Evolutionary conservation across 2,797 vertebrate genomes (phyloP), one percentile per base, ranked within the genome.

Genomic region (Momotus momota): DNA sequence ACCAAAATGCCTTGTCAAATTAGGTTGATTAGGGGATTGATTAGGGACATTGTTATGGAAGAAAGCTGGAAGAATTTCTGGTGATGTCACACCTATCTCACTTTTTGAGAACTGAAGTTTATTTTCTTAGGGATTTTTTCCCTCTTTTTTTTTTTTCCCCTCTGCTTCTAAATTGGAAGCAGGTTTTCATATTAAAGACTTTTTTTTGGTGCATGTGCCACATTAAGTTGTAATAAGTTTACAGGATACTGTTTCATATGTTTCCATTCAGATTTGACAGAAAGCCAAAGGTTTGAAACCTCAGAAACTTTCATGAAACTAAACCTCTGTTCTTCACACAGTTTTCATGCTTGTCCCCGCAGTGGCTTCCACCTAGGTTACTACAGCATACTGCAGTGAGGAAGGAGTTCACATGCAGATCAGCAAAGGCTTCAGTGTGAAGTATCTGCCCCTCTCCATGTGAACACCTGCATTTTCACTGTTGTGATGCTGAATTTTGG

Each of bases 181-280:
- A 73, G 38, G 3, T 91, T 94, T 93, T 94, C 2, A 62, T 83
- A 94, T 65, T 78, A 88, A 55, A 48, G 19, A 35, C 12, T 25
- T 12, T 73, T 80, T 77, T 79, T 80, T 25, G n/a, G 17, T 90
- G 27, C 15, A 35, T 64, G 25, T 62, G 35, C 35, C 35, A 35
- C 35, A 60, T 27, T 27, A 64, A 87, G 20, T 64, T 57, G 45
- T 90, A 88, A 67, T 84, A 71, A 80, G 81, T 92, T 90, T 90
- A 90, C 0, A 0, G 46, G 66, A 92, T 90, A 25, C 31, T 12
- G 16, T 77, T 88, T 69, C 70, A 96, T 73, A 66, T 62, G 69
- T 86, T 92, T 83, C 82, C 69, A 58, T 83, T 81, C 33, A 58
- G 70, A n/a, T 55, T 90, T 96, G 80, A 40, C 77, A 96, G 73